Evolutionary conservation across 2,797 vertebrate species (phyloP).

Genomic region (Chanos chanos): DNA sequence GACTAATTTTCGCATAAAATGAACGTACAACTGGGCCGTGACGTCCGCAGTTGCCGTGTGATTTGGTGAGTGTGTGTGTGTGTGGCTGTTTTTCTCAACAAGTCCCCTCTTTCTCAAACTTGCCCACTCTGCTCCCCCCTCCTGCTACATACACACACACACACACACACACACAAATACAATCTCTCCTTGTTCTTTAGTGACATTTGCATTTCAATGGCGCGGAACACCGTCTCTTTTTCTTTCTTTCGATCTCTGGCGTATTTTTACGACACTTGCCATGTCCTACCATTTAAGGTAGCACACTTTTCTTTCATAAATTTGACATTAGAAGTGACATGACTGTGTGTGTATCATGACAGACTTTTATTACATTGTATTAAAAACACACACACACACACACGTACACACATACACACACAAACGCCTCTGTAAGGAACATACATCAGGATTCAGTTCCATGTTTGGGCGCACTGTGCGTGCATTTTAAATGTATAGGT

Average conservation of each 20-base stretch:
- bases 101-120: constrained; percentile 74
- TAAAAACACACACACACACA: too few relatives aligned
- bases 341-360: too few relatives aligned
- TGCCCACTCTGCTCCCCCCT: constrained; percentile 63
- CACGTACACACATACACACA: too few relatives aligned
- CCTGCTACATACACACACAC: constrained; percentile 56
- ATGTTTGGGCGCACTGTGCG: too few relatives aligned
- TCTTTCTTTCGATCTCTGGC: constrained; percentile 33
- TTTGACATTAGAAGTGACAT: constrained; percentile 24
- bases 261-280: constrained; percentile 45
- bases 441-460: too few relatives aligned
- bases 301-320: constrained; percentile 6
- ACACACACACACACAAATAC: constrained; percentile 62
- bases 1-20: constrained; percentile 43
- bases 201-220: constrained; percentile 85
- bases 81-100: constrained; percentile 76
- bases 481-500: too few relatives aligned
- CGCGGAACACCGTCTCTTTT: constrained; percentile 69
- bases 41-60: constrained; percentile 56
- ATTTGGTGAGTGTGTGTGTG: constrained; percentile 57
- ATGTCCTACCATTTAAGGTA: constrained; percentile 34
- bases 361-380: too few relatives aligned
- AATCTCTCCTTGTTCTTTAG: constrained; percentile 80
- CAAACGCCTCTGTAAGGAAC: too few relatives aligned
- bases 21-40: constrained; percentile 54